These are phyloP conservation scores for Drosophila mayaguana DNA, from an alignment of 2,888 invertebrate genomes.

Conservation along the genomic window DNA sequence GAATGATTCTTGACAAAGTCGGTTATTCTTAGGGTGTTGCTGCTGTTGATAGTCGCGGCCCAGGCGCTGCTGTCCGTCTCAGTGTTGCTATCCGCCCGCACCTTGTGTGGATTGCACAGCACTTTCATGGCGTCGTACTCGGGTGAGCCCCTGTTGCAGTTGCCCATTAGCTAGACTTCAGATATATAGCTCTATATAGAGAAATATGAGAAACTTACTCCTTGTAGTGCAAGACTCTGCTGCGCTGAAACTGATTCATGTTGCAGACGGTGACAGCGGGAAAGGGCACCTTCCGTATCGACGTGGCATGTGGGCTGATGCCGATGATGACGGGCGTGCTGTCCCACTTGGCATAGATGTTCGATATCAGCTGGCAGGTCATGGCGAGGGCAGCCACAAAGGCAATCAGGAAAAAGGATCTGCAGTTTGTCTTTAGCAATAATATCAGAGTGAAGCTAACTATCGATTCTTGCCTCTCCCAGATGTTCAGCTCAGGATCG, in stretches of 20 bases:
- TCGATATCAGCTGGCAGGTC: conserved; percentile 87
- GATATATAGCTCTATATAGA: not conserved
- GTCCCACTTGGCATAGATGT: conserved; percentile 90
- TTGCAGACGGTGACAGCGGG: conserved; percentile 94
- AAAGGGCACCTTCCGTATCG: conserved; percentile 90
- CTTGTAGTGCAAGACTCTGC: conserved; percentile 87
- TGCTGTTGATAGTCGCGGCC: not conserved
- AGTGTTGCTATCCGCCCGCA: conserved; percentile 7
- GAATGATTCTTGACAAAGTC: conserved; percentile 70
- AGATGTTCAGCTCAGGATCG: conserved; percentile 62
- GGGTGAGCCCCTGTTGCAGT: conserved; percentile 53
- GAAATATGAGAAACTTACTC: conserved; percentile 64
- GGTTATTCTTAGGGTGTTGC: conserved; percentile 54
- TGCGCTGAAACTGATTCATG: conserved; percentile 91
- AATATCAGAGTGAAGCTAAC: accelerated
- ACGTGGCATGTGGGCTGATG: conserved; percentile 90
- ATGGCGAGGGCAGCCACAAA: conserved; percentile 88
- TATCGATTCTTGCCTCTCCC: conserved; percentile 67
- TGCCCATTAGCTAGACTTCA: not conserved
- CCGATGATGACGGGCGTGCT: conserved; percentile 91
- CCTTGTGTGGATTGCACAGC: conserved; percentile 48
- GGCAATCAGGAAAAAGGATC: conserved; percentile 90
- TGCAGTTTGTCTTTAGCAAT: conserved; percentile 65
- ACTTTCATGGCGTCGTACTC: conserved; percentile 62
- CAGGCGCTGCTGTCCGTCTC: conserved; percentile 16